Evolutionary conservation across 2,797 vertebrate genomes (phyloP).

Genomic region (Coccyzus lansbergi): DNA sequence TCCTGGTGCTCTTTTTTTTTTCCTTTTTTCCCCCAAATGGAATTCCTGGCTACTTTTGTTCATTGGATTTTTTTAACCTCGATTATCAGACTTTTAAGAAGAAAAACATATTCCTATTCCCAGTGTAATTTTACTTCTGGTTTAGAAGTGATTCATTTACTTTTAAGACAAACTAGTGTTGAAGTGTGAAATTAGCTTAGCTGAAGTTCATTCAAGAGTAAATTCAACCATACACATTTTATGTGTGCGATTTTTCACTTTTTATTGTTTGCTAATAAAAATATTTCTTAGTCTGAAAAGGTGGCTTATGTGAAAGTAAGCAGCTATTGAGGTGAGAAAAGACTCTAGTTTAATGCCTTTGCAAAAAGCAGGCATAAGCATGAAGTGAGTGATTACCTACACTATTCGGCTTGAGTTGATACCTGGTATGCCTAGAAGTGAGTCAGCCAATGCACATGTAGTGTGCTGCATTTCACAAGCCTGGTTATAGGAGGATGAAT

Average conservation of each 20-base stretch:
- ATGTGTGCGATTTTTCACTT: not conserved
- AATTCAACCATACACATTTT: not conserved
- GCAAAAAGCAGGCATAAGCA: not conserved
- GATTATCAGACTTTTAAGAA: not conserved
- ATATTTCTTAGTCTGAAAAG: not conserved
- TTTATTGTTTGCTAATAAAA: not conserved
- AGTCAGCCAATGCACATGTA: not conserved
- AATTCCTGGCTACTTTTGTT: not conserved
- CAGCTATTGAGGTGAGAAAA: not conserved
- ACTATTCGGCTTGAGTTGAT: not conserved
- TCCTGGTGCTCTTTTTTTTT: not conserved
- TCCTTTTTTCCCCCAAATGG: too few relatives aligned
- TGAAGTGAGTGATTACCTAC: not conserved
- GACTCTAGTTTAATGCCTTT: not conserved
- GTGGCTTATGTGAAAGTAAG: not conserved
- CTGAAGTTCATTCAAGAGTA: not conserved
- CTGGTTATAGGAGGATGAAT: not conserved
- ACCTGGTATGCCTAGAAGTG: rapidly evolving
- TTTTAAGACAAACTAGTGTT: not conserved
- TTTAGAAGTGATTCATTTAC: not conserved
- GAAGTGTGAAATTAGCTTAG: not conserved
- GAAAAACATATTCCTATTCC: not conserved
- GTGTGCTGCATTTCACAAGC: not conserved
- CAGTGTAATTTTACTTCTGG: not conserved
- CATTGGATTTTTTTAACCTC: not conserved